Evolutionary conservation across 2,113 vertebrate species (phyloP).

Genomic region (Brachyhypopomus gauderio): DNA sequence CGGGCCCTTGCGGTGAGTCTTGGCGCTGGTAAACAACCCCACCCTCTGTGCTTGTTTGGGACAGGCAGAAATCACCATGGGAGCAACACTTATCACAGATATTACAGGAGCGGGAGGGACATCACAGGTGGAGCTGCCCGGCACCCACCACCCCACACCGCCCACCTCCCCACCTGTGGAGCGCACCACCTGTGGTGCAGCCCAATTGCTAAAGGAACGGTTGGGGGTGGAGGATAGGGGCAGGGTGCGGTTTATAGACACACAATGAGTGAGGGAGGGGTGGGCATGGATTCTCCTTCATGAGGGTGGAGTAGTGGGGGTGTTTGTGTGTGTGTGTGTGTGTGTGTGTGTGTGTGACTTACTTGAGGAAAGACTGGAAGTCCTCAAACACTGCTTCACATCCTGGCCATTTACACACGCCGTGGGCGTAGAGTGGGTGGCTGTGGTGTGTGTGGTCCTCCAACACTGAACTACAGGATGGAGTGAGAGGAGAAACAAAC

Average conservation of each 20-base stretch:
- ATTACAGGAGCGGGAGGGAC: conserved; percentile 70
- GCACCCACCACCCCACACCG: conserved; percentile 26
- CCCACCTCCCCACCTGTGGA: conserved; percentile 41
- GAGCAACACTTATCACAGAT: conserved; percentile 85
- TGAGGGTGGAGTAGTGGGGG: not conserved
- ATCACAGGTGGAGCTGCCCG: conserved; percentile 33
- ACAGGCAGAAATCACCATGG: conserved; percentile 81
- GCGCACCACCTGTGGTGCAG: conserved; percentile 36
- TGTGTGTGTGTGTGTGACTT: conserved; percentile 67
- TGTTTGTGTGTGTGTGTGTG: conserved; percentile 4
- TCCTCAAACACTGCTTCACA: conserved; percentile 98
- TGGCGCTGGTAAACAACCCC: conserved; percentile 85
- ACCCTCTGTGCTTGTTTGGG: conserved; percentile 84
- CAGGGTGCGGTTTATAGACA: conserved; percentile 1
- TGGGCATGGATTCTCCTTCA: conserved; percentile 20
- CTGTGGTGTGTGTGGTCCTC: conserved; percentile 88
- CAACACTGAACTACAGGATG: conserved; percentile 77
- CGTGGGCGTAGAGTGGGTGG: conserved; percentile 95
- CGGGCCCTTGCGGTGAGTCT: conserved; percentile 73
- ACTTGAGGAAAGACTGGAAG: conserved; percentile 97
- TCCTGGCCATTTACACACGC: conserved; percentile 98
- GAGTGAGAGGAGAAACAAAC: conserved; percentile 31
- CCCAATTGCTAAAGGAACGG: conserved; percentile 56
- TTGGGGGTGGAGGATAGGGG: not conserved
- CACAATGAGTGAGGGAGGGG: not conserved